Conservation (phyloP, 2,888 invertebrate species). For the Cremastobaeus sp. region DNA sequence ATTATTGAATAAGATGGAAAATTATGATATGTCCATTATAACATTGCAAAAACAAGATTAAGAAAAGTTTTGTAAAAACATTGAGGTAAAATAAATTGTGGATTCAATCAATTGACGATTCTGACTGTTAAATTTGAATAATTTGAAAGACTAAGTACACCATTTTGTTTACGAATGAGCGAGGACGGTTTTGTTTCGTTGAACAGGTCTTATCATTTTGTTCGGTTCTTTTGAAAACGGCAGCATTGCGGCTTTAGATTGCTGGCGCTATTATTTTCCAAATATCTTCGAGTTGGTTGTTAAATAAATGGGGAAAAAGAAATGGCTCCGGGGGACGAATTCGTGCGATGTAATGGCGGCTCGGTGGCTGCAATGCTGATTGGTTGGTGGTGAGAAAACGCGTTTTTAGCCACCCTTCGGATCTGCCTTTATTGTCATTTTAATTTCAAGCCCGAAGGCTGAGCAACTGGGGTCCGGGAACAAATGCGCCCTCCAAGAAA, state of each 20-base stretch:
- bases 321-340: slow-evolving; percentile 50
- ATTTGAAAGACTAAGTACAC: slow-evolving; percentile 12
- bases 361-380: slow-evolving; percentile 70
- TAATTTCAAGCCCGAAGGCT: slow-evolving; percentile 75
- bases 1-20: too few relatives aligned
- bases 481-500: slow-evolving; percentile 70
- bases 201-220: background rate
- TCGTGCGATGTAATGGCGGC: slow-evolving; percentile 73
- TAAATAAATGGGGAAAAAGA: slow-evolving; percentile 44
- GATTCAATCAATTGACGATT: too few relatives aligned
- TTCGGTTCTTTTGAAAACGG: background rate
- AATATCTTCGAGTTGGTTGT: slow-evolving; percentile 42
- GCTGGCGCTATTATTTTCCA: slow-evolving; percentile 38
- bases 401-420: slow-evolving; percentile 75
- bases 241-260: slow-evolving; percentile 9
- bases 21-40: too few relatives aligned
- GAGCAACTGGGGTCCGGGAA: slow-evolving; percentile 62
- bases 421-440: slow-evolving; percentile 78
- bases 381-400: slow-evolving; percentile 73
- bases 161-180: slow-evolving; percentile 39
- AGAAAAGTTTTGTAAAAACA: too few relatives aligned
- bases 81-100: too few relatives aligned
- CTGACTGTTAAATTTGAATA: too few relatives aligned
- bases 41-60: too few relatives aligned
- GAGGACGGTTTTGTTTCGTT: background rate